Base-by-base conservation (phyloP, 2,888 invertebrate species). In the Tetragonula carbonaria region DNA sequence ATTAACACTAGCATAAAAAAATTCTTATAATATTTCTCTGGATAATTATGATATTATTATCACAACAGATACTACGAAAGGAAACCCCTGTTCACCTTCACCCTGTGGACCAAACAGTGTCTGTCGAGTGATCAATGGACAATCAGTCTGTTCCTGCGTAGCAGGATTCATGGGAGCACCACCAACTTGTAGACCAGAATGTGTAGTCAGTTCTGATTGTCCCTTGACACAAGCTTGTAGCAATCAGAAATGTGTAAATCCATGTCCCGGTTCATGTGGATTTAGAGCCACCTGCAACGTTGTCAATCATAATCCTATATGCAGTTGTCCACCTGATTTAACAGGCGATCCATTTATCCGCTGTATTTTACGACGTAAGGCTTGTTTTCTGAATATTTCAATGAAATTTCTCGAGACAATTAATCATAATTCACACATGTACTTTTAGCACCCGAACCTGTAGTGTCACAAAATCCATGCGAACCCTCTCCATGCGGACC, bases 151-250 rank as follows among this genome's bases (percentile, higher is more conserved):
- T 92, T 97, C 97, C 87, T 98, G 98, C 93, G 74, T 89, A 14
- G 96, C 97, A 71, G 97, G 97, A 66, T 97, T 97, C 95, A 95
- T 96, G 80, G 98, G 97, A 51, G 96, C 96, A 74, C 97, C 98
- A 80, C 95, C 95, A 33, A 95, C 95, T 4, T 98, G 98, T 92
- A 95, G 97, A 90, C 97, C 98, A 0, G 98, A 98, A 94, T 98
- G 98, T 94, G 96, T 97, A 23, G 96, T 97, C 11, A 97, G 97
- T 93, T 96, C 97, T 0, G 98, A 98, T 91, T 98, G 98, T 92
- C 95, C 97, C 55, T 96, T 96, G 86, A 95, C 97, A 87, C 96
- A 96, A 91, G 97, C 97, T 16, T 98, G 98, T 91, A 96, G 97
- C 5, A 97, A 97, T 92, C 96, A 96, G 85, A 97, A 97, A 94